Evolutionary conservation across 1,140 invertebrate species (phyloP).

Genomic region (Tachypleus tridentatus): DNA sequence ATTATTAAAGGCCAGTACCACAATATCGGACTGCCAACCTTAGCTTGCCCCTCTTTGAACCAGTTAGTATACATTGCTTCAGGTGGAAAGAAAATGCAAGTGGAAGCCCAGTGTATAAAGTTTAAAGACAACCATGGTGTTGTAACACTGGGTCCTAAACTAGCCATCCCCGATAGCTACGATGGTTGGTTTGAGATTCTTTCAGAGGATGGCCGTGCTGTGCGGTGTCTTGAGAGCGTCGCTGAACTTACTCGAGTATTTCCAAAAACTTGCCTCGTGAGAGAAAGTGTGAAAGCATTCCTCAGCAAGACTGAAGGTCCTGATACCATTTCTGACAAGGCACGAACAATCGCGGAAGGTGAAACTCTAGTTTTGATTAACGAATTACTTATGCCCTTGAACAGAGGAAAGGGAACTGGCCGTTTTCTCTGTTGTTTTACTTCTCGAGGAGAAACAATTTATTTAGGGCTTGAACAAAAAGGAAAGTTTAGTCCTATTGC

Average conservation of each 20-base stretch:
- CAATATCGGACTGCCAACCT: slow-evolving; percentile 67
- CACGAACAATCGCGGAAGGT: slow-evolving; percentile 53
- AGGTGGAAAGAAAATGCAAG: slow-evolving; percentile 66
- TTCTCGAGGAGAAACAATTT: slow-evolving; percentile 64
- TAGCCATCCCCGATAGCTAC: slow-evolving; percentile 80
- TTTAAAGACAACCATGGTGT: slow-evolving; percentile 66
- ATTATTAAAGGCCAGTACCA: slow-evolving; percentile 86
- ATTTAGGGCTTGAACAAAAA: slow-evolving; percentile 68
- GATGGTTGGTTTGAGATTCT: slow-evolving; percentile 88
- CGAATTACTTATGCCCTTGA: slow-evolving; percentile 47
- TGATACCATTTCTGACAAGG: slow-evolving; percentile 51
- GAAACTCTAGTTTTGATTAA: slow-evolving; percentile 62
- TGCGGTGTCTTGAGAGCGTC: slow-evolving; percentile 77
- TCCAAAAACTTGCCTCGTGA: slow-evolving; percentile 65
- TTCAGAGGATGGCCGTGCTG: slow-evolving; percentile 83
- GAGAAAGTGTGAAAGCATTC: slow-evolving; percentile 72
- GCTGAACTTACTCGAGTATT: slow-evolving; percentile 60
- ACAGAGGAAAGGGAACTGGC: slow-evolving; percentile 23
- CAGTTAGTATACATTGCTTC: slow-evolving; percentile 71
- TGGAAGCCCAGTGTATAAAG: slow-evolving; percentile 75
- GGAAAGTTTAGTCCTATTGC: slow-evolving; percentile 82
- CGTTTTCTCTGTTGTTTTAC: slow-evolving; percentile 77
- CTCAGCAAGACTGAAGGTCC: slow-evolving; percentile 39
- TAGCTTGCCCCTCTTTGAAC: slow-evolving; percentile 66
- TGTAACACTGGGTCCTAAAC: slow-evolving; percentile 61